Evolutionary conservation across 1,140 invertebrate genomes (phyloP).

Genomic region (Harlomillsia oculata): DNA sequence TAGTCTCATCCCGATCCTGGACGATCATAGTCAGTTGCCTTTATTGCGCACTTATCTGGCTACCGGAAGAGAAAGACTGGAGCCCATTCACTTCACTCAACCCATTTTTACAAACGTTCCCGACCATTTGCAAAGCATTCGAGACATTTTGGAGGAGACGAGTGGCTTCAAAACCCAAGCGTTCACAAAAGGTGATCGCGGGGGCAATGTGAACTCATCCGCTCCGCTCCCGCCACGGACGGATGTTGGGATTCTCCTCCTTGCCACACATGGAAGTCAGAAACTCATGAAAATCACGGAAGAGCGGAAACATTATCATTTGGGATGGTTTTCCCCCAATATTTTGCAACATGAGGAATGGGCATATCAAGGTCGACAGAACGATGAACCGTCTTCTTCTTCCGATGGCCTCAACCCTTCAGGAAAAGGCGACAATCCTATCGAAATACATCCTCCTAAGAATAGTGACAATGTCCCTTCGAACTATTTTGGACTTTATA

Average conservation of each 20-base stretch:
- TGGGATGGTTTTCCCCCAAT: conserved; percentile 29
- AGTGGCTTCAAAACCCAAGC: neutral
- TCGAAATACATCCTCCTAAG: too few relatives aligned
- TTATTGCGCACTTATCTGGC: conserved; percentile 11
- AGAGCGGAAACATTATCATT: conserved; percentile 13
- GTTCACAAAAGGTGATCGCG: neutral
- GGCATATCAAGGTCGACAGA: conserved; percentile 11
- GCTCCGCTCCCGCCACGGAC: neutral
- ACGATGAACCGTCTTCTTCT: too few relatives aligned
- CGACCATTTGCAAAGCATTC: neutral
- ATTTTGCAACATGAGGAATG: conserved; percentile 26
- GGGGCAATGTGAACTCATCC: neutral
- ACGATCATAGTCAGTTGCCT: conserved; percentile 8
- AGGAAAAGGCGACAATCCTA: neutral
- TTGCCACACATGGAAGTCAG: conserved; percentile 19
- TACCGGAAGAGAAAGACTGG: neutral
- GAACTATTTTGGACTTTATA: conserved; percentile 26
- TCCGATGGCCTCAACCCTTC: neutral
- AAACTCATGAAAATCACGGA: conserved; percentile 14
- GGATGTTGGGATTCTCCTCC: conserved; percentile 13
- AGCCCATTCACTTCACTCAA: conserved; percentile 8
- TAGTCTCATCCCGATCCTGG: conserved; percentile 23
- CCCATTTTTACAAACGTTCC: conserved; percentile 6
- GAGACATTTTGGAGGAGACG: conserved; percentile 9
- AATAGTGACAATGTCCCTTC: neutral